Percentiles rank a stretch among this genome's conserved stretches.
phyloP scores from a whole-genome alignment of 2,797 vertebrate species.

The Anniella stebbinsi region DNA sequence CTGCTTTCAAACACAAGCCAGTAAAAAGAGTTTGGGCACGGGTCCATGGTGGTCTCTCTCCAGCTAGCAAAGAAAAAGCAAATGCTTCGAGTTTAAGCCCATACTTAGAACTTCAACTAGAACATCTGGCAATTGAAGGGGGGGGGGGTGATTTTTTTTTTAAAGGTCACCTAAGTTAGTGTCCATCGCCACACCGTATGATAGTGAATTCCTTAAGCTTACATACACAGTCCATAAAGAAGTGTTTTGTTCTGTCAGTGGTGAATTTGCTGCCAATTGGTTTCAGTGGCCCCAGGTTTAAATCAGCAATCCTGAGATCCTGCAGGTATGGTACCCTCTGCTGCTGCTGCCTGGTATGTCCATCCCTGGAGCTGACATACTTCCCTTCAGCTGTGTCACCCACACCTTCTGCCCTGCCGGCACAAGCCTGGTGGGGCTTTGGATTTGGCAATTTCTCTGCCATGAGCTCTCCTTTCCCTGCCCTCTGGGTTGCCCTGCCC shows the following conservation, averaged over 20 bases:
- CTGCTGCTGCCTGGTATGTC: too few relatives aligned
- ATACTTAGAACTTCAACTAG: neutral
- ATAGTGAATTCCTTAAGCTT: neutral
- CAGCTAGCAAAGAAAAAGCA: neutral
- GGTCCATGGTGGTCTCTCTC: neutral
- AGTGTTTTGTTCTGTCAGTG: neutral
- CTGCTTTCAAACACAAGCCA: constrained; percentile 2
- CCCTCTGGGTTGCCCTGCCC: neutral
- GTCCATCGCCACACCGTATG: neutral
- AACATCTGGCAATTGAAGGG: too few relatives aligned
- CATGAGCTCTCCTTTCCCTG: neutral
- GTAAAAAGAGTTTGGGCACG: constrained; percentile 11
- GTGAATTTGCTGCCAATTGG: neutral
- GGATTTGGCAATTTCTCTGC: neutral
- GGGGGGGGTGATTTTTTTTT: neutral
- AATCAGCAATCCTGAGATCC: neutral
- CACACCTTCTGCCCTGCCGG: neutral
- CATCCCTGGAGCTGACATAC: too few relatives aligned
- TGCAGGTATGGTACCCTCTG: too few relatives aligned
- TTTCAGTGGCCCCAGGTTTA: neutral
- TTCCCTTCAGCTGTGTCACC: neutral
- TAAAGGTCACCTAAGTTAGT: too few relatives aligned
- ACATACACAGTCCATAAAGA: neutral
- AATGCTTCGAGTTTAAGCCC: neutral
- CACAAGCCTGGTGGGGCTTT: neutral